phyloP scores from a whole-genome alignment of 2,888 invertebrate genomes.

The Drosophila meridionalis region DNA sequence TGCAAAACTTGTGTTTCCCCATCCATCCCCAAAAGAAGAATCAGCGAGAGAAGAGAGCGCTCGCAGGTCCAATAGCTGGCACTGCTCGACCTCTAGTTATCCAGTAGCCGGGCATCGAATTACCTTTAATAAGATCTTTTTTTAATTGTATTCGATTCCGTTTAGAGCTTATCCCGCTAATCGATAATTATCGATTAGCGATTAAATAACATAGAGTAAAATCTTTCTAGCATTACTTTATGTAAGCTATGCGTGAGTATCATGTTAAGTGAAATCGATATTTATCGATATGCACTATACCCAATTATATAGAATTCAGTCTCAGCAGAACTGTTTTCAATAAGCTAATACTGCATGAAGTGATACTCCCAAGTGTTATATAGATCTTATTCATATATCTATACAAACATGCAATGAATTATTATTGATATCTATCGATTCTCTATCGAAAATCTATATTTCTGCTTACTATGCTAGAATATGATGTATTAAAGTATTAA shows the following conservation, averaged over 20 bases:
- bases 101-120: conserved; percentile 2
- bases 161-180: not conserved
- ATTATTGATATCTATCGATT: too few relatives aligned
- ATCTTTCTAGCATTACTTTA: not conserved
- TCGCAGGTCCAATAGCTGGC: not conserved
- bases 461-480: not conserved
- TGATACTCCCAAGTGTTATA: too few relatives aligned
- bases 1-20: conserved; percentile 48
- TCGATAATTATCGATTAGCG: not conserved
- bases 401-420: too few relatives aligned
- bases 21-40: conserved; percentile 4
- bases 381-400: too few relatives aligned
- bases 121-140: not conserved
- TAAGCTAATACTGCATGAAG: too few relatives aligned
- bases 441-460: too few relatives aligned
- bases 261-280: not conserved
- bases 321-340: too few relatives aligned
- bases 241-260: too few relatives aligned
- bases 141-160: not conserved
- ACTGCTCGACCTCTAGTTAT: conserved; percentile 3
- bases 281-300: not conserved
- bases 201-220: too few relatives aligned
- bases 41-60: conserved; percentile 1
- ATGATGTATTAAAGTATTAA: not conserved
- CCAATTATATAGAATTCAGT: too few relatives aligned